A percentile compares a stretch with the other conserved stretches of the same genome.
Conservation (phyloP, 2,113 vertebrate species). For the Megaceryle maxima region DNA sequence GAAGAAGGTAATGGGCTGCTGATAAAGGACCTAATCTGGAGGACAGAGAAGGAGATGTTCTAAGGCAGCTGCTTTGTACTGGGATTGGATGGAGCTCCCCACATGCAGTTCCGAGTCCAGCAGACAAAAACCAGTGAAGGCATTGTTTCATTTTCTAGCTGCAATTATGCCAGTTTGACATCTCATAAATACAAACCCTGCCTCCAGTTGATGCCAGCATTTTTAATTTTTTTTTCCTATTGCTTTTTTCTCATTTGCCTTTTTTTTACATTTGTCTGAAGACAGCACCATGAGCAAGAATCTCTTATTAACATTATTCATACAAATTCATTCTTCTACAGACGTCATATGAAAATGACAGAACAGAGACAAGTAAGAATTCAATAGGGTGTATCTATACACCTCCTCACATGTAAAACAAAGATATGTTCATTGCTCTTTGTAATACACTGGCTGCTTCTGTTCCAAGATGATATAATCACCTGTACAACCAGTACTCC, state of each 20-base stretch:
- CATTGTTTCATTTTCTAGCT: background rate
- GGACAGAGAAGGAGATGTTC: background rate
- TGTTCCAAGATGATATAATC: background rate
- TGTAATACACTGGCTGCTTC: background rate
- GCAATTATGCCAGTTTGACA: background rate
- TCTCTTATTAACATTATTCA: background rate
- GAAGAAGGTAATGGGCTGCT: background rate
- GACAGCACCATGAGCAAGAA: background rate
- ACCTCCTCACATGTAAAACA: background rate
- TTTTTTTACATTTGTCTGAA: background rate
- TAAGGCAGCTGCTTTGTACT: background rate
- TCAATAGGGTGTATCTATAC: background rate
- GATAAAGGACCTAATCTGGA: background rate
- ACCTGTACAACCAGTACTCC: background rate
- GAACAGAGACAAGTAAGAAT: background rate
- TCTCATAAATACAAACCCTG: background rate
- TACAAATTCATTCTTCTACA: background rate
- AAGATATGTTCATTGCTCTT: background rate
- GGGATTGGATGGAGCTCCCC: background rate
- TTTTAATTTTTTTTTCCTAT: background rate
- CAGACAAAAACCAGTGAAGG: background rate
- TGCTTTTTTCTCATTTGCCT: background rate
- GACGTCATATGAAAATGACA: background rate
- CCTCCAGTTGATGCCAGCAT: background rate
- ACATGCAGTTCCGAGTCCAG: background rate